A percentile compares a stretch with the other conserved stretches of the same genome.
Conservation (phyloP, 2,797 vertebrate genomes). For the Geotrypetes seraphini region DNA sequence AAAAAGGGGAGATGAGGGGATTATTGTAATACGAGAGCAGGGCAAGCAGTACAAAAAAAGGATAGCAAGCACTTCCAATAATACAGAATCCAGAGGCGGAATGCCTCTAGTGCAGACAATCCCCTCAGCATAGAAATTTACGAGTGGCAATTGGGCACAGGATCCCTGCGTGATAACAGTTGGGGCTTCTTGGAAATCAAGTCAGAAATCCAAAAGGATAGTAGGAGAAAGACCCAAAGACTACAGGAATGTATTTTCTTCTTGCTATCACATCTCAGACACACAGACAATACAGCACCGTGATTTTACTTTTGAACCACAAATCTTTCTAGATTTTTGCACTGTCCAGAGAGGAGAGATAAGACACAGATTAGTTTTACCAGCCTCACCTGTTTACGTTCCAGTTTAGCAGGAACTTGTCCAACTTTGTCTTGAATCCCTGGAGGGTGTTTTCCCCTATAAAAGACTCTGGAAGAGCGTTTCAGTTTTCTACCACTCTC, state of each 20-base stretch:
- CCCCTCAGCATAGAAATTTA: slow-evolving; percentile 47
- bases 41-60: slow-evolving; percentile 76
- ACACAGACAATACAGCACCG: too few species aligned
- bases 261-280: slow-evolving; percentile 18
- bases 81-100: slow-evolving; percentile 53
- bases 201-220: too few species aligned
- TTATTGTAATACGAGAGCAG: slow-evolving; percentile 87
- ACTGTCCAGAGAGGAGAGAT: slow-evolving; percentile 47
- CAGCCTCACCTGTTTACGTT: too few species aligned
- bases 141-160: slow-evolving; percentile 47
- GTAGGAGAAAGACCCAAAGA: too few species aligned
- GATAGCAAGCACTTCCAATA: slow-evolving; percentile 78
- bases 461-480: too few species aligned
- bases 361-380: too few species aligned
- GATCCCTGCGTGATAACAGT: slow-evolving; percentile 29
- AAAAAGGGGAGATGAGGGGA: slow-evolving; percentile 78
- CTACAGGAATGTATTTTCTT: slow-evolving; percentile 23
- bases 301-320: slow-evolving; percentile 25
- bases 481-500: too few species aligned
- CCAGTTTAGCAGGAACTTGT: too few species aligned
- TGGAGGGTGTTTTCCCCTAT: too few species aligned
- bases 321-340: slow-evolving; percentile 52
- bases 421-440: too few species aligned
- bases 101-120: slow-evolving; percentile 41
- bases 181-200: too few species aligned